A percentile compares a stretch with the other conserved stretches of the same genome.
phyloP scores from a whole-genome alignment of 2,797 vertebrate genomes.

The Phaenicophaeus curvirostris region DNA sequence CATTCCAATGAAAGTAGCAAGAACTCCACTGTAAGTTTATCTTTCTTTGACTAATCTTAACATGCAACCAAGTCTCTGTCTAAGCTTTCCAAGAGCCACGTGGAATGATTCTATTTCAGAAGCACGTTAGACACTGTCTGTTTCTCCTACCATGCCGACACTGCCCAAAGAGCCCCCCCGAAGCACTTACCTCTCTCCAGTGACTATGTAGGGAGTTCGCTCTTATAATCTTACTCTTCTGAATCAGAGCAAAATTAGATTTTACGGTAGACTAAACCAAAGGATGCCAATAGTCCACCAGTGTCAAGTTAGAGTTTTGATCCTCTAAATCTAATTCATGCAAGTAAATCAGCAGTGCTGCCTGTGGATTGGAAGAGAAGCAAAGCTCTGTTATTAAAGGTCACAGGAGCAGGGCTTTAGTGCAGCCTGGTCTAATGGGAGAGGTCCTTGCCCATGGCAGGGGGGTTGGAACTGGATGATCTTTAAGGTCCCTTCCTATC shows the following conservation, averaged over 20 bases:
- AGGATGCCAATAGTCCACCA: background rate
- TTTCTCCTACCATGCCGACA: conserved; percentile 10
- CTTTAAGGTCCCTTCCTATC: too few species aligned
- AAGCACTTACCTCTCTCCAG: background rate
- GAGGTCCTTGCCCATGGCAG: too few species aligned
- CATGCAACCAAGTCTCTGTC: conserved; percentile 21
- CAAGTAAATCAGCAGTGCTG: background rate
- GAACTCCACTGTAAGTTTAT: conserved; percentile 45
- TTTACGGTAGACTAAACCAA: conserved; percentile 12
- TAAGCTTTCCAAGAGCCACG: conserved; percentile 32
- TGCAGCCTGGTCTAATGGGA: too few species aligned
- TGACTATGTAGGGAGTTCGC: conserved; percentile 11
- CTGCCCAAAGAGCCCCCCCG: background rate
- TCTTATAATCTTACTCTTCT: conserved; percentile 15
- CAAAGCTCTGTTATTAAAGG: background rate
- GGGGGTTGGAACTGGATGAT: too few species aligned
- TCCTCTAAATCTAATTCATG: conserved; percentile 9
- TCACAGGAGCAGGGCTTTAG: background rate
- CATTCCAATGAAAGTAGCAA: conserved; percentile 62
- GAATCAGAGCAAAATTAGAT: conserved; percentile 16
- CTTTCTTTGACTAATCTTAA: conserved; percentile 56
- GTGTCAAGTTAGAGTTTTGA: conserved; percentile 2
- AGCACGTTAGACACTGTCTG: background rate
- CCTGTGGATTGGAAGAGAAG: conserved; percentile 3
- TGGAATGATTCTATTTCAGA: background rate